A percentile compares a stretch with the other conserved stretches of the same genome.
Evolutionary conservation across 2,113 vertebrate species (phyloP).

Genomic region (Corydoras sp.): DNA sequence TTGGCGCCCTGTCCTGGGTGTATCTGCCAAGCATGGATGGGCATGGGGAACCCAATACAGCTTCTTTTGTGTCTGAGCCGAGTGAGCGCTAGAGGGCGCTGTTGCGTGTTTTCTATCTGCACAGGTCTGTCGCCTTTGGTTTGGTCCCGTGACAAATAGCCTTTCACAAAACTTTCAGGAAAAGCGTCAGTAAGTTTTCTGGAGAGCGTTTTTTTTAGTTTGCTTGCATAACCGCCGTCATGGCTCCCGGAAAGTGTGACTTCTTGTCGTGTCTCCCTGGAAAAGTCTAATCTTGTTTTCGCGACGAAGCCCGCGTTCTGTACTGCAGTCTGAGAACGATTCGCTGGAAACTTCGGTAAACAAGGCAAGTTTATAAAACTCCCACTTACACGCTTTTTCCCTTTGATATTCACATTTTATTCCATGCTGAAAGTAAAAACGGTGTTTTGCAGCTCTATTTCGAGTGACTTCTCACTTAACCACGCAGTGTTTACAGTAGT

Average conservation of each 20-base stretch:
- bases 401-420: no score
- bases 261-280: neutral
- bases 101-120: conserved; percentile 29
- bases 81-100: conserved; percentile 44
- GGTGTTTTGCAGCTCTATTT: no score
- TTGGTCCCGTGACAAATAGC: conserved; percentile 67
- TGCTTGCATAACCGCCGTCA: conserved; percentile 5
- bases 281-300: conserved; percentile 5
- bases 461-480: no score
- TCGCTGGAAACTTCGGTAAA: conserved; percentile 38
- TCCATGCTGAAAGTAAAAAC: no score
- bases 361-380: conserved; percentile 45
- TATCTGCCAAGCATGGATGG: no score
- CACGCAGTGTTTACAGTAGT: neutral
- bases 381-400: no score
- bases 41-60: no score
- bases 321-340: conserved; percentile 21
- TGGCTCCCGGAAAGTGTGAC: conserved; percentile 14
- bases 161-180: conserved; percentile 48
- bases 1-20: no score
- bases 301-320: conserved; percentile 9
- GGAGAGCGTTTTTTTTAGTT: neutral
- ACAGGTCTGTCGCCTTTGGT: conserved; percentile 25
- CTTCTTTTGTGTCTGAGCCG: no score
- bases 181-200: conserved; percentile 12